Evolutionary conservation across 2,888 invertebrate genomes (phyloP), one percentile per base, ranked within the genome.

Genomic region (Ecliptopera silaceata): DNA sequence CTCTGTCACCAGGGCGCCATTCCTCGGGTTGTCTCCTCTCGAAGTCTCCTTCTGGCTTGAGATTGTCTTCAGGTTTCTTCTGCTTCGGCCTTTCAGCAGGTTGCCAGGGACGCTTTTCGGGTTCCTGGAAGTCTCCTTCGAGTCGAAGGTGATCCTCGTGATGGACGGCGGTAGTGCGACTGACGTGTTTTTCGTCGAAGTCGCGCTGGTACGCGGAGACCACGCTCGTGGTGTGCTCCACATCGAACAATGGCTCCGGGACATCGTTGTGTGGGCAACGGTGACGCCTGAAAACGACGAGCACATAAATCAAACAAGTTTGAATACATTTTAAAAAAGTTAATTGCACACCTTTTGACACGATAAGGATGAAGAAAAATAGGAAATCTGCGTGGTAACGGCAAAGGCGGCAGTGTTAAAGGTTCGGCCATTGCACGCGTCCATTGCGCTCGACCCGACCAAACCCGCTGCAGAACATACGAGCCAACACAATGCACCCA

Each of bases 181-280:
- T 93, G 61, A 93, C 92, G 69, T 92, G 93, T 70, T 94, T 94
- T 77, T 93, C 93, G 74, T 94, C 93, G 84, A 92, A 94, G 75
- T 94, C 94, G 70, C 93, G 91, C 68, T 90, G 90, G 81, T 94
- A 94, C 43, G 94, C 94, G 69, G 93, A 93, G 58, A 92, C 92
- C 82, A 92, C 88, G 80, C 84, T 88, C 74, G 84, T 88, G 77
- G 87, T 90, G 79, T 89, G 90, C 84, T 84, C 89, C 86, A 91
- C 91, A 87, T 90, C 91, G 85, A 92, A 92, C 87, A 91, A 90
- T 87, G 92, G 91, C 88, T 92, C 91, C 80, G 89, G 92, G 86
- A 92, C 90, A 82, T 93, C 93, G 76, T 93, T 93, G 87, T 96
- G 96, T 68, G 95, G 94, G 86, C 97, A 97, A 75, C 95, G 94